Evolutionary conservation across 2,888 invertebrate genomes (phyloP), one percentile per base, ranked within the genome.

Genomic region (Bombyx huttoni): DNA sequence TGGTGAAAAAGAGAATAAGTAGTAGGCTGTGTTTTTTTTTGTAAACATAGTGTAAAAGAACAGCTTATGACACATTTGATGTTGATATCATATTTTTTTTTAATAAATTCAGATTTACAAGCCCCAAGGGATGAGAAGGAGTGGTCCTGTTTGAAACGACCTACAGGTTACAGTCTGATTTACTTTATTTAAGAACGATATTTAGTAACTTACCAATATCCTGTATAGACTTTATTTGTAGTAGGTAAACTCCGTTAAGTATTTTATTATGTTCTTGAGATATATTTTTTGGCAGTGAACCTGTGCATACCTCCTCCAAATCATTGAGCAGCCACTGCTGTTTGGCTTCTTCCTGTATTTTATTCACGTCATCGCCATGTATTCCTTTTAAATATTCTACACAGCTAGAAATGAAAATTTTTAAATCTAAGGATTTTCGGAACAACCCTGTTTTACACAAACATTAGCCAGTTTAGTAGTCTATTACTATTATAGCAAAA

Each of bases 291-390:
- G 94, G 94, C 47, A 94, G 71, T 49, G 89, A 90, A 0, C 91
- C 90, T 0, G 90, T 89, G 57, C 91, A 90, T 49, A 93, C 90
- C 13, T 92, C 91, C 52, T 90, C 83, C 49, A 94, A 73, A 70
- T 94, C 92, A 59, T 91, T 87, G 6, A 92, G 70, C 49, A 91
- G 70, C 93, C 93, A 94, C 65, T 94, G 94, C 53, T 91, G 89
- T 59, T 87, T 90, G 0, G 91, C 92, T 66, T 90, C 90, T 51
- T 75, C 73, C 61, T 90, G 79, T 52, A 93, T 78, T 33, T 91
- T 87, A n/a, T 77, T 66, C 54, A 82, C 81, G 56, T 74, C 78
- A 47, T 69, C 67, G 13, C 76, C 68, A 56, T 68, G 70, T 56
- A 89, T 85, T 57, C 81, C 81, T 55, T 80, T 81, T 58, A 90